Evolutionary conservation across 1,140 invertebrate species (phyloP), one percentile per base, ranked within the genome.

Genomic region (Prorops nasuta): DNA sequence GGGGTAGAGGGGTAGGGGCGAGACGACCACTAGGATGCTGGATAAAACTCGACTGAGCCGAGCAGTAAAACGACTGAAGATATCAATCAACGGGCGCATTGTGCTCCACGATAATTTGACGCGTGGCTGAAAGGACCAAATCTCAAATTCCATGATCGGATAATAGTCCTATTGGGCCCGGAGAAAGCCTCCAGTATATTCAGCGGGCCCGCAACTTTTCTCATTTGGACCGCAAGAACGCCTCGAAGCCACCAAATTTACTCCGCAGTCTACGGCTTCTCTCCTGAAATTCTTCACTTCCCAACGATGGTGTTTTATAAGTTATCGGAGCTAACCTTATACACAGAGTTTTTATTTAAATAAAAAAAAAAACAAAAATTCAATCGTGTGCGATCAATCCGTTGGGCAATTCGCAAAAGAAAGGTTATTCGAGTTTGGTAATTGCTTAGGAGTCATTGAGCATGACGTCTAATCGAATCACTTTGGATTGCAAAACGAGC

Each of bases 11-110:
- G 9, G 40, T 18, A n/a, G 18, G 16, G 22, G 22, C n/a, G 24
- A 22, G 20, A 46, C 3, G 2, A 34, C 6, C 17, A 18, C 15
- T 4, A 40, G 19, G 24, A 24, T 38, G 18, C 20, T 16, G 28
- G 40, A 41, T 18, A 45, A 49, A 43, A 3, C 9, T 10, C 18
- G 43, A 17, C 22, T 28, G 18, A 6, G n/a, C n/a, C n/a, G n/a
- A n/a, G n/a, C n/a, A n/a, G n/a, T n/a, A n/a, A n/a, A n/a, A n/a
- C 60, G 54, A 66, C 67, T 66, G 64, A 67, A 67, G 66, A 68
- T 68, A 68, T 68, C 64, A 68, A 68, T 68, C 66, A 67, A 67
- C 64, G 56, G 56, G 64, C 63, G 43, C 63, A 68, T 68, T 67
- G 66, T 68, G 56, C 64, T 53, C 59, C 32, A 49, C 60, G 66